Conservation (phyloP, 2,113 vertebrate genomes). For the Phocoena sinus region DNA sequence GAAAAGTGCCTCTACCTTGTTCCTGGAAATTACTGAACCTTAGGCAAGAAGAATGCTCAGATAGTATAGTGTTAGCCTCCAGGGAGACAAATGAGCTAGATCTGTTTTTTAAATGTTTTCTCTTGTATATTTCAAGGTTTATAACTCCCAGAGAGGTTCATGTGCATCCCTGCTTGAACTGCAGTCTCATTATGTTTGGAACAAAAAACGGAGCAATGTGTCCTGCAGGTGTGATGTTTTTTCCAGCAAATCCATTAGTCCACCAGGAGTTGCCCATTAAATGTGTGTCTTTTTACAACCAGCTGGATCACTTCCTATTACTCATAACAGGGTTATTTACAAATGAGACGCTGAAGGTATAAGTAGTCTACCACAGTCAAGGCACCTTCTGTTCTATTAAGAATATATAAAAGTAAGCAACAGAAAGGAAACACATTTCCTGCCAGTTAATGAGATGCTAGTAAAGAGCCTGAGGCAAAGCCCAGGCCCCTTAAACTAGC, state of each 20-base stretch:
- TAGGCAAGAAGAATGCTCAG: slow-evolving; percentile 46
- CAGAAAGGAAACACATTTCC: slow-evolving; percentile 71
- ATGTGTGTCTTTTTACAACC: slow-evolving; percentile 65
- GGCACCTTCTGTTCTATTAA: slow-evolving; percentile 66
- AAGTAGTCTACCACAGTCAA: slow-evolving; percentile 64
- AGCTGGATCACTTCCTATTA: slow-evolving; percentile 73
- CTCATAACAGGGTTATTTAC: slow-evolving; percentile 74
- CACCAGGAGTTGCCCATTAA: slow-evolving; percentile 66
- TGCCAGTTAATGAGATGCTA: slow-evolving; percentile 71
- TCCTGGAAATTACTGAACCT: slow-evolving; percentile 61
- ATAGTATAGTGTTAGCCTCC: slow-evolving; percentile 38
- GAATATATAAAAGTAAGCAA: slow-evolving; percentile 61
- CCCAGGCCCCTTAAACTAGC: slow-evolving; percentile 55
- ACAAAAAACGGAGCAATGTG: slow-evolving; percentile 45
- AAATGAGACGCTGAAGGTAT: slow-evolving; percentile 68
- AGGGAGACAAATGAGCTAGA: slow-evolving; percentile 19
- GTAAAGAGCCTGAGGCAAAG: slow-evolving; percentile 74
- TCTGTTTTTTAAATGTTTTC: slow-evolving; percentile 4
- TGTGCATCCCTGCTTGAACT: slow-evolving; percentile 49
- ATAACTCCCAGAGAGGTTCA: slow-evolving; percentile 60
- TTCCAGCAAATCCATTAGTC: slow-evolving; percentile 61
- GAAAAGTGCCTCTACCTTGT: slow-evolving; percentile 15
- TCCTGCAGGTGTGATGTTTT: slow-evolving; percentile 60
- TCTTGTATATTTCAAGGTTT: slow-evolving; percentile 66
- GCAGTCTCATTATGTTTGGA: slow-evolving; percentile 57